phyloP scores from a whole-genome alignment of 2,888 invertebrate species.

The Polyploca ridens region DNA sequence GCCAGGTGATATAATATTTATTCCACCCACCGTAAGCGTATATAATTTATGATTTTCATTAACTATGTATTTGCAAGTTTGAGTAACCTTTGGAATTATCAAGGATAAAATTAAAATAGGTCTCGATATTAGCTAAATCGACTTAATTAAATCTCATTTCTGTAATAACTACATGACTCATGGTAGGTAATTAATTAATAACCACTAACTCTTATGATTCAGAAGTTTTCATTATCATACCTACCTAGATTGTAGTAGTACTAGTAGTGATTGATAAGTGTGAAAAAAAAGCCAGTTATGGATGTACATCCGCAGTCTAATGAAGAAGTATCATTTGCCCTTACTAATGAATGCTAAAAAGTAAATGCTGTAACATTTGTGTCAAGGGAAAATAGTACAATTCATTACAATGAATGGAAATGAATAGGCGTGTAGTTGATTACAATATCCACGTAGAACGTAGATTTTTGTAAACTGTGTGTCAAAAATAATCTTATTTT shows the following conservation, averaged over 20 bases:
- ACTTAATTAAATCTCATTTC: conserved; percentile 9
- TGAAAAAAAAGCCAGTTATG: not conserved
- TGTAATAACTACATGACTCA: not conserved
- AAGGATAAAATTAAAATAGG: not conserved
- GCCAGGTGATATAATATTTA: too few species aligned
- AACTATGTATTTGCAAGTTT: too few species aligned
- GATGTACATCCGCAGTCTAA: not conserved
- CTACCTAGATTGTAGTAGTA: too few species aligned
- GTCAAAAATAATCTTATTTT: not conserved
- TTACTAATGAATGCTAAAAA: conserved; percentile 17
- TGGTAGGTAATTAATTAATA: not conserved
- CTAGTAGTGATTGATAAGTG: too few species aligned
- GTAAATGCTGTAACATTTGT: conserved; percentile 25
- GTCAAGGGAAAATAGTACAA: conserved; percentile 28
- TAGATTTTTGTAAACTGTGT: not conserved
- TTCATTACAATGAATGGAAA: conserved; percentile 18
- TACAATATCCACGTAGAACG: not conserved
- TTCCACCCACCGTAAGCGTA: not conserved
- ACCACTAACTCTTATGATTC: not conserved
- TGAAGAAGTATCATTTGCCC: conserved; percentile 4
- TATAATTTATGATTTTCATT: not conserved
- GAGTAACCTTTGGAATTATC: not conserved
- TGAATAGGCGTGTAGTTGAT: not conserved
- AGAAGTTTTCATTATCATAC: not conserved
- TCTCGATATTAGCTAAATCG: conserved; percentile 23